Base-by-base conservation (phyloP, 2,888 invertebrate species). In the Lasioglossum villosulum region DNA sequence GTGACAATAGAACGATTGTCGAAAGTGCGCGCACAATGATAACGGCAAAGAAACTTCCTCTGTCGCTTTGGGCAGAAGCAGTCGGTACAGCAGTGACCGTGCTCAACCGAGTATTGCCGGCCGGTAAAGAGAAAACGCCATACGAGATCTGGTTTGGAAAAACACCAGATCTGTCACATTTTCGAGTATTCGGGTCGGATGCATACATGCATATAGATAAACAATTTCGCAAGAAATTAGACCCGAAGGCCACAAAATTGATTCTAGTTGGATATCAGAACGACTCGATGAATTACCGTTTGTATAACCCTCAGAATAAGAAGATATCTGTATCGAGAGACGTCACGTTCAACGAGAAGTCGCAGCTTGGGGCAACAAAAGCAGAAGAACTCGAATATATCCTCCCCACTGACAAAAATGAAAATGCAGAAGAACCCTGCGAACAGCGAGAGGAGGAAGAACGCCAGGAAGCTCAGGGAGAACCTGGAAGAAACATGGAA, bases 111-210 rank as follows among this genome's bases (percentile, higher is more conserved):
- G 23, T n/a, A 23, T 37, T 34, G 34, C 16, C 68, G 1, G 23
- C 19, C 19, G 34, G 34, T 8, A 70, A 34, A 19, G 30, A 30
- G 68, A 72, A 45, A 45, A 72, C 71, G 48, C 48, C 48, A 23
- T 73, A 73, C 30, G 73, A 73, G 30, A 19, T 73, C 30, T 73
- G 73, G 48, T 19, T 19, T 48, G 48, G 30, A 48, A 73, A 73
- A 23, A 48, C 30, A 34, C 52, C 48, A 30, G 34, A 73, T 30
- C 3, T 73, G 10, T 19, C 30, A 19, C 52, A 73, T 19, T 2
- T 73, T 30, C 16, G 34, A 73, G 30, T 48, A 6, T 73, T 73
- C 23, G 48, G 73, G 19, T 48, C 48, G 16, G 48, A 48, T 19
- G 73, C 52, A 6, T 73, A 48, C 30, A 19, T 73, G 48, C 73